These are phyloP conservation scores for Carlito syrichta DNA, from an alignment of 2,113 vertebrate genomes.

Conservation along the genomic window DNA sequence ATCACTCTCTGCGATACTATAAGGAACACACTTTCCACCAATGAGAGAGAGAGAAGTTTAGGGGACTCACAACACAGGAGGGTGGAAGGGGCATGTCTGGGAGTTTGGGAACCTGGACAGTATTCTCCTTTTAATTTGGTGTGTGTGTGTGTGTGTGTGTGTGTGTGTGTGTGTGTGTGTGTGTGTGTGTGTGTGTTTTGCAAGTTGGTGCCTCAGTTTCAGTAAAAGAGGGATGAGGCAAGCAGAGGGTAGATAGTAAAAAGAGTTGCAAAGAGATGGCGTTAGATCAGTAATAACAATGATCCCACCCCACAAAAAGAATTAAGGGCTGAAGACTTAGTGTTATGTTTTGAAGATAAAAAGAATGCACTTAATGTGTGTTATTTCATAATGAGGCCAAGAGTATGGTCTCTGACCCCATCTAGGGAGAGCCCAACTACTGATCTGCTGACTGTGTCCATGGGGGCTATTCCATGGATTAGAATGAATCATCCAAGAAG, in stretches of 20 bases:
- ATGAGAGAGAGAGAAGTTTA: background rate
- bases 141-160: no score
- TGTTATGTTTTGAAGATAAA: background rate
- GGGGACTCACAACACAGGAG: background rate
- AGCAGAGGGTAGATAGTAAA: background rate
- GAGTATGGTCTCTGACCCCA: background rate
- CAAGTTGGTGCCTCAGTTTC: background rate
- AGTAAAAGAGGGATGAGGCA: background rate
- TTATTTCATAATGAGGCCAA: background rate
- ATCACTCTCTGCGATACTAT: background rate
- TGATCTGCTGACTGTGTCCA: background rate
- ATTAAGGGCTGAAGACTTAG: background rate
- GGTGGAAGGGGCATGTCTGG: no score
- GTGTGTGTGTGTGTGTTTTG: background rate
- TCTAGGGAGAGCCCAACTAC: background rate
- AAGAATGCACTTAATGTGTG: background rate
- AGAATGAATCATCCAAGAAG: background rate
- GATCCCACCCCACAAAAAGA: background rate
- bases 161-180: no score
- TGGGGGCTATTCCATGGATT: background rate
- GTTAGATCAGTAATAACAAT: background rate
- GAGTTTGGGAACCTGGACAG: background rate
- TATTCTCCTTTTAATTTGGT: background rate
- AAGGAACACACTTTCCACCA: background rate
- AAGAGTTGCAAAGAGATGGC: background rate